Percentiles rank a stretch among this genome's conserved stretches.
These are phyloP conservation scores for Micrastur ruficollis DNA, from an alignment of 2,797 vertebrate species.

Conservation along the genomic window DNA sequence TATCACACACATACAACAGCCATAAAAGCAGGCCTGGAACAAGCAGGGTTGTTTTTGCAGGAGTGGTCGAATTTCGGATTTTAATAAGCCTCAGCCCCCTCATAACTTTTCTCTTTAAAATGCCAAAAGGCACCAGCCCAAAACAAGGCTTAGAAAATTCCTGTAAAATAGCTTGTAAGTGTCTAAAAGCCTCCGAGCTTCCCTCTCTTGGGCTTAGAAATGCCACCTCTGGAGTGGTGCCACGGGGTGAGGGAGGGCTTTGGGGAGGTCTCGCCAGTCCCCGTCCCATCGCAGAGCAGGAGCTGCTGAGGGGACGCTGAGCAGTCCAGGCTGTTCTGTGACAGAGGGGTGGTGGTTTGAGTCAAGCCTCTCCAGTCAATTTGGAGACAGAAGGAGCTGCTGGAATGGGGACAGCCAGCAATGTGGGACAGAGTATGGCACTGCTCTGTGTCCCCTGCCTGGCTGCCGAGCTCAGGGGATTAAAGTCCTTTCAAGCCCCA, in stretches of 20 bases:
- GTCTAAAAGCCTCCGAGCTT: neutral
- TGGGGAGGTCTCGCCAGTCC: neutral
- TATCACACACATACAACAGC: neutral
- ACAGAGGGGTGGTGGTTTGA: neutral
- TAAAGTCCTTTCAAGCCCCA: neutral
- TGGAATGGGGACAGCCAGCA: neutral
- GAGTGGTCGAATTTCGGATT: constrained; percentile 26
- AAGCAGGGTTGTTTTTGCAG: constrained; percentile 33
- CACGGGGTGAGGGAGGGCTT: accelerated
- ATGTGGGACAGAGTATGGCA: neutral
- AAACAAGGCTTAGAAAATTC: constrained; percentile 29
- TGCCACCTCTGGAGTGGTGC: neutral
- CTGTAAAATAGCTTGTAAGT: constrained; percentile 40
- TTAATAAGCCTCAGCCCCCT: constrained; percentile 48
- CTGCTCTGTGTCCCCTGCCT: neutral
- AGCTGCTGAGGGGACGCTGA: neutral
- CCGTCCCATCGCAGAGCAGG: neutral
- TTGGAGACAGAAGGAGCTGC: neutral
- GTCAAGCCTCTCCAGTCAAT: neutral
- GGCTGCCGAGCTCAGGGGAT: neutral
- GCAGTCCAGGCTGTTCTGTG: neutral
- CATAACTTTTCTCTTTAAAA: constrained; percentile 48
- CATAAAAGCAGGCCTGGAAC: constrained; percentile 45
- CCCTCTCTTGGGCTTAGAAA: neutral
- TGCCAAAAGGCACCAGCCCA: constrained; percentile 46